A percentile compares a stretch with the other conserved stretches of the same genome.
Evolutionary conservation across 2,888 invertebrate genomes (phyloP).

Genomic region (Plebejus argus): DNA sequence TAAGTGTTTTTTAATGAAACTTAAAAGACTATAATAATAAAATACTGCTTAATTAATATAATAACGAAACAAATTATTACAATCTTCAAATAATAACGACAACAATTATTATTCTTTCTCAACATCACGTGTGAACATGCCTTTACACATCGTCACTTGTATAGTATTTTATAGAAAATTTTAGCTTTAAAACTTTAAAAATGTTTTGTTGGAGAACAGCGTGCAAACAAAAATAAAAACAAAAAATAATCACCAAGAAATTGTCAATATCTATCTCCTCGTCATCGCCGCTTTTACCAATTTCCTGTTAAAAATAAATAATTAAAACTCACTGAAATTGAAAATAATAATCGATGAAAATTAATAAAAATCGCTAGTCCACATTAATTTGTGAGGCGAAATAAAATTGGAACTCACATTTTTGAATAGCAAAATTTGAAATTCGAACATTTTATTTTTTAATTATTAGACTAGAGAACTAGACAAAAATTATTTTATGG

Average conservation of each 20-base stretch:
- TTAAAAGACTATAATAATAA: too few species aligned
- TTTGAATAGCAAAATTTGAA: neutral
- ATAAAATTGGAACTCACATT: neutral
- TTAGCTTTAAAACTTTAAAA: neutral
- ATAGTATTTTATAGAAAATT: constrained; percentile 1
- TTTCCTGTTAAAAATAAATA: constrained; percentile 69
- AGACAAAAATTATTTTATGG: neutral
- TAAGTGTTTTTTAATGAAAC: too few species aligned
- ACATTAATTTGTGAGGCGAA: neutral
- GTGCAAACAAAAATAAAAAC: constrained; percentile 38
- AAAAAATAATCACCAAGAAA: constrained; percentile 73
- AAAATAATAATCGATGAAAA: neutral
- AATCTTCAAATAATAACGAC: too few species aligned
- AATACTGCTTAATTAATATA: too few species aligned
- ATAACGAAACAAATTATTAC: too few species aligned
- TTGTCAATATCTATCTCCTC: constrained; percentile 79
- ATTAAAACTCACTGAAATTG: constrained; percentile 32
- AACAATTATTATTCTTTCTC: too few species aligned
- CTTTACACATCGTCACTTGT: neutral
- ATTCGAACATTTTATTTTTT: neutral
- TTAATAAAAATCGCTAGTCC: neutral
- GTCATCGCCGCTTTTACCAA: constrained; percentile 70
- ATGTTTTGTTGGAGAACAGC: constrained; percentile 37
- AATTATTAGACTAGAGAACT: neutral
- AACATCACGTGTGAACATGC: neutral